A percentile compares a stretch with the other conserved stretches of the same genome.
Evolutionary conservation across 2,113 vertebrate species (phyloP).

Genomic region (Psephotus haematonotus): DNA sequence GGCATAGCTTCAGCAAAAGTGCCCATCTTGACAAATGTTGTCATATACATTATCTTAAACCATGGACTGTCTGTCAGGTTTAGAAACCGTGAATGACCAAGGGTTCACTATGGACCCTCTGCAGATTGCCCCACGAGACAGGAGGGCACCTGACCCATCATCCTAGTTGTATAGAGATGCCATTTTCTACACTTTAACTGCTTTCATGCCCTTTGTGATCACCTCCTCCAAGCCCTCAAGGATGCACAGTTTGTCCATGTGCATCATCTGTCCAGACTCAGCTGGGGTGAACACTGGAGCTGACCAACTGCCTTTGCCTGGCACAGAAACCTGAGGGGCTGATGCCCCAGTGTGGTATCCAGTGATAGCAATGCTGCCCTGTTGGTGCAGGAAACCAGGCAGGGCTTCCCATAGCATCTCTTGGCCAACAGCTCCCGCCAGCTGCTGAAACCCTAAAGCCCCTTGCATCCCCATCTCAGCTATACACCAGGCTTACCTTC

Average conservation of each 20-base stretch:
- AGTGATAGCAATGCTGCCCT: fast-evolving
- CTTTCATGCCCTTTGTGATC: not conserved
- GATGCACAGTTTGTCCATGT: not conserved
- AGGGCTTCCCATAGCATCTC: not conserved
- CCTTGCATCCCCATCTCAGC: not conserved
- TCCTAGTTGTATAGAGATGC: not conserved
- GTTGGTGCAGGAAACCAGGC: not conserved
- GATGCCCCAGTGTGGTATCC: not conserved
- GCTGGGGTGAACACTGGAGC: not conserved
- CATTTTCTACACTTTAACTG: not conserved
- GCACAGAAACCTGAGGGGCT: not conserved
- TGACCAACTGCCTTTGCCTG: not conserved
- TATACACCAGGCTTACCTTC: slow-evolving; percentile 18
- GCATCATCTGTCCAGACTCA: not conserved
- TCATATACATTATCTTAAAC: not conserved
- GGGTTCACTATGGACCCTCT: not conserved
- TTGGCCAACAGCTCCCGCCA: not conserved
- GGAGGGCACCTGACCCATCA: not conserved
- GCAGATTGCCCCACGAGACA: not conserved
- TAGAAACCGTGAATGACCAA: not conserved
- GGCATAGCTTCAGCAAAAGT: not conserved
- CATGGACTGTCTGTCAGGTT: not conserved
- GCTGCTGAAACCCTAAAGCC: not conserved
- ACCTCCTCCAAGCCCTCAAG: not conserved
- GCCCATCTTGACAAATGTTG: not conserved